Evolutionary conservation across 2,888 invertebrate species (phyloP), one percentile per base, ranked within the genome.

Genomic region (Cerastoderma edule): DNA sequence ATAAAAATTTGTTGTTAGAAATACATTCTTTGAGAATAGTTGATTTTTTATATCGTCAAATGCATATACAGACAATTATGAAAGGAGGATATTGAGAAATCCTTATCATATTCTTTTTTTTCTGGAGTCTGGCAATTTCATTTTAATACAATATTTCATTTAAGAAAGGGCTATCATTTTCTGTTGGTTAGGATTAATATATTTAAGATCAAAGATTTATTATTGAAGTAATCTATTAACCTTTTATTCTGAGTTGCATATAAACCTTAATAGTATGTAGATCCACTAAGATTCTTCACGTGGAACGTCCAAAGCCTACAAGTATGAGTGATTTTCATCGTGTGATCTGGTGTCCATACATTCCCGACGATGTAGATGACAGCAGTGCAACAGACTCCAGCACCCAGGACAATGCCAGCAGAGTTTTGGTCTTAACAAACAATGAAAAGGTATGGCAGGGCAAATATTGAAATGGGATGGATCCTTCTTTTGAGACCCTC

Each of bases 271-370:
- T 32, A 5, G 30, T 30, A 30, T 1, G 2, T 22, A 88, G 89
- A 54, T 78, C 83, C 46, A 66, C 72, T 0, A 56, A 87, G 50
- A 53, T 90, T 16, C 70, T 91, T 56, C 85, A 89, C 64, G 78
- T 91, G 0, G 73, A 74, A 32, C 83, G 88, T 6, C 85, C 89
- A 8, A 73, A 79, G 54, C 77, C 77, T 4, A 92, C 92, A 0
- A 80, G 88, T 16, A 83, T 93, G 0, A 94, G 94, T 39, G 94
- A 93, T 76, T 94, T 93, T 89, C 95, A 95, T 86, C 94, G 97
- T 83, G 95, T 98, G 54, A 96, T 97, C 87, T 98, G 98, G 98
- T 98, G 98, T 91, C 97, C 98, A 0, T 98, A 96, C 94, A 95
- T 97, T 76, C 96, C 97, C 0, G 91, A 92, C 22, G 92, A 92